Percentiles rank a stretch among this genome's conserved stretches.
These are phyloP conservation scores for Saguinus midas DNA, from an alignment of 2,113 vertebrate genomes.

Conservation along the genomic window DNA sequence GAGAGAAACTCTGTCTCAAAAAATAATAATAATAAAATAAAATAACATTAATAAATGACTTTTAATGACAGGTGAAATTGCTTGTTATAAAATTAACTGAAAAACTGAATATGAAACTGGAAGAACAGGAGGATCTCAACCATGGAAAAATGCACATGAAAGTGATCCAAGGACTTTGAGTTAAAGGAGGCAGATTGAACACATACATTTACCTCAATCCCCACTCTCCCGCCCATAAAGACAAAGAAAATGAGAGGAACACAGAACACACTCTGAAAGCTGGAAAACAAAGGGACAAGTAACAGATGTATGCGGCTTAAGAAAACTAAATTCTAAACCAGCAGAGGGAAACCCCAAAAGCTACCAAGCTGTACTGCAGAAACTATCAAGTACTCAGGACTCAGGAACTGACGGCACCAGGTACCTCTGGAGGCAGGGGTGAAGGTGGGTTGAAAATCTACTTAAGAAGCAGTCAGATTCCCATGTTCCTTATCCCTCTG, in stretches of 20 bases:
- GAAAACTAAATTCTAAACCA: not conserved
- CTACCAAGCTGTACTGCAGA: not conserved
- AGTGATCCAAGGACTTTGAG: not conserved
- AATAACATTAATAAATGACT: not conserved
- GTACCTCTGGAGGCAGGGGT: not conserved
- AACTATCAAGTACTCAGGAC: not conserved
- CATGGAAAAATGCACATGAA: not conserved
- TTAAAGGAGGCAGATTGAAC: not conserved
- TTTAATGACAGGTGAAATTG: not conserved
- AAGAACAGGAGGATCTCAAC: not conserved
- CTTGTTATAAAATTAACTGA: conserved; percentile 3
- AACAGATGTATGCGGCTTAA: not conserved
- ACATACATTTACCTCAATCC: not conserved
- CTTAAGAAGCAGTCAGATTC: not conserved
- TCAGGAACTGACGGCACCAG: not conserved
- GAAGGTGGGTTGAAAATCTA: not conserved
- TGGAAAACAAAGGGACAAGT: not conserved
- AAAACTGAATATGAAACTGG: not conserved
- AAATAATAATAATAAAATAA: not conserved
- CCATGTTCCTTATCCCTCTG: not conserved
- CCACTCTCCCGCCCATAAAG: no score
- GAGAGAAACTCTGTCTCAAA: no score
- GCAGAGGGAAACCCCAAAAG: not conserved
- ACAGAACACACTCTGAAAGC: not conserved
- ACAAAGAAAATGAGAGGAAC: not conserved